Percentiles rank a stretch among this genome's conserved stretches.
These are phyloP conservation scores for Yponomeuta evonymella DNA, from an alignment of 2,888 invertebrate species.

Conservation along the genomic window DNA sequence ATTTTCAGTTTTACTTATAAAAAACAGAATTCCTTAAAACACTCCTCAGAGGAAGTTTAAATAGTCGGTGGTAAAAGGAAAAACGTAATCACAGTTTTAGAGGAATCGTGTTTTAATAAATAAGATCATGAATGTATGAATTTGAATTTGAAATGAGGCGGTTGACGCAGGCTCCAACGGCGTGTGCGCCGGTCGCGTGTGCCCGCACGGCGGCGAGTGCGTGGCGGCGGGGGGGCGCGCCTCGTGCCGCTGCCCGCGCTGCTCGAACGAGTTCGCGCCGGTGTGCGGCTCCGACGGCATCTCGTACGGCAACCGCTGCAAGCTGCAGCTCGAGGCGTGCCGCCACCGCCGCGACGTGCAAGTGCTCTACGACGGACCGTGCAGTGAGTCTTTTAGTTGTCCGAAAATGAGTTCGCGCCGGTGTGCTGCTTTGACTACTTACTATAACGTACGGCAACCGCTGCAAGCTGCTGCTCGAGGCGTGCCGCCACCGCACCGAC, in stretches of 20 bases:
- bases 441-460: slow-evolving; percentile 86
- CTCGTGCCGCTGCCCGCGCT: slow-evolving; percentile 89
- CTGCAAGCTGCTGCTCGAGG: slow-evolving; percentile 87
- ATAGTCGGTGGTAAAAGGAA: no score
- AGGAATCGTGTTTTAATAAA: no score
- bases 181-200: slow-evolving; percentile 81
- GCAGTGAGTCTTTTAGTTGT: slow-evolving; percentile 80
- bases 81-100: no score
- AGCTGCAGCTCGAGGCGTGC: slow-evolving; percentile 87
- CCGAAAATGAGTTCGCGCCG: slow-evolving; percentile 47
- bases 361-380: slow-evolving; percentile 87
- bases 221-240: slow-evolving; percentile 82
- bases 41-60: no score
- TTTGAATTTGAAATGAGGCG: not conserved
- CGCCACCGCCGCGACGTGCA: slow-evolving; percentile 83
- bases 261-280: slow-evolving; percentile 89
- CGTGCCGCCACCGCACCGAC: slow-evolving; percentile 85
- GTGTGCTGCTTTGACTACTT: slow-evolving; percentile 87
- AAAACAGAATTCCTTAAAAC: no score
- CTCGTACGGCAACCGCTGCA: slow-evolving; percentile 89
- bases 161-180: slow-evolving; percentile 75
- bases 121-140: no score
- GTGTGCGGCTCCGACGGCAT: slow-evolving; percentile 90
- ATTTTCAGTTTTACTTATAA: no score
- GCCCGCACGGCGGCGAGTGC: slow-evolving; percentile 84